These are phyloP conservation scores for Charaxes varanes DNA, from an alignment of 1,140 invertebrate genomes.

Conservation along the genomic window DNA sequence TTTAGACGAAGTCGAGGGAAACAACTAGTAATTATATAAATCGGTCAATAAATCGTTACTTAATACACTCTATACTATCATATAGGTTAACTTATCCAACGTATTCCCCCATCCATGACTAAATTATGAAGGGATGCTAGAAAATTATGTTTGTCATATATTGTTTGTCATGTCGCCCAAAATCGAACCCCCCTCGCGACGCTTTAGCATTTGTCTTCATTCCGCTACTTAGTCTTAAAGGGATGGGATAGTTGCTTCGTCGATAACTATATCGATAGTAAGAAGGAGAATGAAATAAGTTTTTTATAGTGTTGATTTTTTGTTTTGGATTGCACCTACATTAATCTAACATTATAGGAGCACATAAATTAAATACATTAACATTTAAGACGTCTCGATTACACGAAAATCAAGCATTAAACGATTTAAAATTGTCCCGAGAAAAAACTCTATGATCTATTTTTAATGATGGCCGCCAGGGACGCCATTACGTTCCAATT, in stretches of 20 bases:
- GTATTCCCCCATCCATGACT: slow-evolving; percentile 37
- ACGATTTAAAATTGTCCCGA: slow-evolving; percentile 42
- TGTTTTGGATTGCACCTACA: too few species aligned
- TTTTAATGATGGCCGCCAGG: slow-evolving; percentile 47
- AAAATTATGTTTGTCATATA: slow-evolving; percentile 70
- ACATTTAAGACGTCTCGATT: slow-evolving; percentile 1
- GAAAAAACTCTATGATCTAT: slow-evolving; percentile 43
- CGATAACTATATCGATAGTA: too few species aligned
- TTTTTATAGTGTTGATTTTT: too few species aligned
- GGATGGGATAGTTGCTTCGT: slow-evolving; percentile 20
- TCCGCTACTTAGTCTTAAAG: slow-evolving; percentile 44
- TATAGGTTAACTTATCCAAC: too few species aligned
- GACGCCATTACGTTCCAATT: slow-evolving; percentile 40
- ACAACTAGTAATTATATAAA: too few species aligned
- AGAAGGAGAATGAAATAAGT: too few species aligned
- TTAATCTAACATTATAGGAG: too few species aligned
- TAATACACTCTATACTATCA: too few species aligned
- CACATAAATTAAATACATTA: neutral
- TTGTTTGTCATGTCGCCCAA: slow-evolving; percentile 65
- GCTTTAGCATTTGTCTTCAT: slow-evolving; percentile 68
- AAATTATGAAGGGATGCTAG: slow-evolving; percentile 50
- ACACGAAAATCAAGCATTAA: slow-evolving; percentile 19
- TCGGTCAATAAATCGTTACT: too few species aligned
- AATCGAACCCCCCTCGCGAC: slow-evolving; percentile 50
- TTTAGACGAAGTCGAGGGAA: too few species aligned